Base-by-base conservation (phyloP, 2,113 vertebrate genomes). In the Cyphomyrus discorhynchus region DNA sequence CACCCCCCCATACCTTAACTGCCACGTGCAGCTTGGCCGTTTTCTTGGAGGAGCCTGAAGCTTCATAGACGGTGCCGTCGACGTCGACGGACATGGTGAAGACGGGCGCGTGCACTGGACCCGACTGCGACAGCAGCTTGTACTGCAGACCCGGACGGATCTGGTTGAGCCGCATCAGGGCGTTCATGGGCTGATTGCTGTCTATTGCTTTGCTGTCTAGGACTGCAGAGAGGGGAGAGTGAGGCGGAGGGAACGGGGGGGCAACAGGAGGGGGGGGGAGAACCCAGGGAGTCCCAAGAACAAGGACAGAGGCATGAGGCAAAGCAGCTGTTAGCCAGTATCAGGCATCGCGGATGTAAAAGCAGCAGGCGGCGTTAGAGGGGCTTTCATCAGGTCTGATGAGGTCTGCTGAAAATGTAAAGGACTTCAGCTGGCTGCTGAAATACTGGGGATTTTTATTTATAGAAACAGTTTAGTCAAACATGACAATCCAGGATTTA, bases 131-230 rank as follows among this genome's bases (percentile, higher is more conserved):
- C 91, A 99, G 96, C 92, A 99, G 97, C 92, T 99, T 99, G 92
- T 99, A 99, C 93, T 99, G 98, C 94, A 99, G 97, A 85, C 98
- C 98, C 88, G 98, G 98, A 90, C 98, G 97, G 95, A 99, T 99
- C 95, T 99, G 98, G 96, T 99, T 99, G 92, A 99, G 95, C 89
- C 98, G 97, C 98, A 99, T 99, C 94, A 99, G 96, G 92, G 98
- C 98, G 88, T 99, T 99, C 98, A 99, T 99, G 90, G 96, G 96
- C 91, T 97, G 96, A 94, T 97, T 97, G 93, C 98, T 97, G 95
- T 99, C 98, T 97, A 99, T 98, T 97, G 98, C 97, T 98, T 99
- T 99, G 94, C 97, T 99, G 95, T 99, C 98, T 90, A 99, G 95
- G 92, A 99, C 98, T 99, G 90, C 84, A 10, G 31, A 56, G 88